Percentiles rank a stretch among this genome's conserved stretches.
These are phyloP conservation scores for Tetragonisca angustula DNA, from an alignment of 2,888 invertebrate species.

Conservation along the genomic window DNA sequence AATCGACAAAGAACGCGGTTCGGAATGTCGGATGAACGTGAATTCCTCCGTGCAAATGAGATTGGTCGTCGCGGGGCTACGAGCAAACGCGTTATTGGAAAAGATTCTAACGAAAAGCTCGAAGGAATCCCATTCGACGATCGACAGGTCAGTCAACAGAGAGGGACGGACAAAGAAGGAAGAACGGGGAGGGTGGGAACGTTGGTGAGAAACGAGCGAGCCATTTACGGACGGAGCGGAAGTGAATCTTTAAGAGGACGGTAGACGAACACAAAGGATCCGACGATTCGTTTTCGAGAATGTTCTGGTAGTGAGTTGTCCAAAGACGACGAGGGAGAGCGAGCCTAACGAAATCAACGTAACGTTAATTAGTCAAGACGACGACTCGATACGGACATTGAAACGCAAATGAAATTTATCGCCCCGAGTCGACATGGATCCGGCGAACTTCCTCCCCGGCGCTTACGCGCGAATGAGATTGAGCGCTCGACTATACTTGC, in stretches of 20 bases:
- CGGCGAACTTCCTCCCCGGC: background rate
- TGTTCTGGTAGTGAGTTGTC: constrained; percentile 1
- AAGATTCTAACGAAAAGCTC: constrained; percentile 54
- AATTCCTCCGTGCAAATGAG: constrained; percentile 63
- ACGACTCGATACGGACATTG: constrained; percentile 21
- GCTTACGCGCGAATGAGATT: background rate
- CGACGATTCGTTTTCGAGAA: background rate
- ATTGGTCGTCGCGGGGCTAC: constrained; percentile 34
- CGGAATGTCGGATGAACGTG: constrained; percentile 46
- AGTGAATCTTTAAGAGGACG: background rate
- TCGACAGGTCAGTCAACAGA: constrained; percentile 5
- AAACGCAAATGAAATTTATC: constrained; percentile 49
- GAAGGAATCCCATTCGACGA: constrained; percentile 33
- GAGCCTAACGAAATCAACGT: constrained; percentile 32
- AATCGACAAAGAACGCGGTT: constrained; percentile 48
- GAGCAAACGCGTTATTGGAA: constrained; percentile 51
- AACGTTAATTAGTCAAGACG: constrained; percentile 39
- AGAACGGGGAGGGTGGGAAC: background rate
- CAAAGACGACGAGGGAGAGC: background rate
- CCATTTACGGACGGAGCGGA: background rate
- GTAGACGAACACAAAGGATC: background rate
- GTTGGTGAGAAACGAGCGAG: background rate
- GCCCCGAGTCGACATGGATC: background rate
- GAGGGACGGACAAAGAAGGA: background rate
- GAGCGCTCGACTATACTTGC: constrained; percentile 3